These are phyloP conservation scores for Ophion slaviceki DNA, from an alignment of 2,888 invertebrate species.

Conservation along the genomic window DNA sequence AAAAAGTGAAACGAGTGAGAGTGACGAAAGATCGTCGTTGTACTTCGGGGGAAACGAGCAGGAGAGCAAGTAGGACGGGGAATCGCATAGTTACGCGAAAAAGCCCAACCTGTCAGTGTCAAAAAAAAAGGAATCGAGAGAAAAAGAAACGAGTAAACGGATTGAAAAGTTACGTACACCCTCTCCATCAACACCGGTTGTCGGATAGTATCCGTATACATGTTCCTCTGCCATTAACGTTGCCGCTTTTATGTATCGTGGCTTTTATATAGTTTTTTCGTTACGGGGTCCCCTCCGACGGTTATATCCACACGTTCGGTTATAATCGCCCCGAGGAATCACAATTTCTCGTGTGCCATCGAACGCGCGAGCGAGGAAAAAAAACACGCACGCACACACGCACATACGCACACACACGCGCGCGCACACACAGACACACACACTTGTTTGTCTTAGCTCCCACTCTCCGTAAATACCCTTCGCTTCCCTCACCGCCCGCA, in stretches of 20 bases:
- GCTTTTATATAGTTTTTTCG: slow-evolving; percentile 54
- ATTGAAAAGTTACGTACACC: slow-evolving; percentile 79
- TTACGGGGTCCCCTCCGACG: slow-evolving; percentile 30
- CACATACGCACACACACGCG: slow-evolving; percentile 44
- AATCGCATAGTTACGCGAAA: slow-evolving; percentile 28
- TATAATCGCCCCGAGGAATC: slow-evolving; percentile 70
- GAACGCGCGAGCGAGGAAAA: slow-evolving; percentile 72
- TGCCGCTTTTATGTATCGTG: slow-evolving; percentile 54
- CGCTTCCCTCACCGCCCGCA: background rate
- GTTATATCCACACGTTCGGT: slow-evolving; percentile 44
- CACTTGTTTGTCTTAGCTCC: slow-evolving; percentile 81
- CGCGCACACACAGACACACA: slow-evolving; percentile 13
- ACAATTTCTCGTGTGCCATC: slow-evolving; percentile 79
- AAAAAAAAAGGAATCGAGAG: slow-evolving; percentile 69
- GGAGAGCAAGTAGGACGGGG: background rate
- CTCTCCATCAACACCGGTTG: slow-evolving; percentile 80
- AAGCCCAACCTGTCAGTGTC: slow-evolving; percentile 80
- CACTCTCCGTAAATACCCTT: slow-evolving; percentile 72
- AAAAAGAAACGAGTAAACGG: slow-evolving; percentile 63
- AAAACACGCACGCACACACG: slow-evolving; percentile 68
- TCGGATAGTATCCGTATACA: slow-evolving; percentile 82
- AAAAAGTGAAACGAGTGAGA: slow-evolving; percentile 3
- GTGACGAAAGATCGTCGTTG: slow-evolving; percentile 1
- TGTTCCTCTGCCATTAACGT: slow-evolving; percentile 83
- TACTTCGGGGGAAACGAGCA: background rate